Base-by-base conservation (phyloP, 2,113 vertebrate species). In the Capreolus pygargus region DNA sequence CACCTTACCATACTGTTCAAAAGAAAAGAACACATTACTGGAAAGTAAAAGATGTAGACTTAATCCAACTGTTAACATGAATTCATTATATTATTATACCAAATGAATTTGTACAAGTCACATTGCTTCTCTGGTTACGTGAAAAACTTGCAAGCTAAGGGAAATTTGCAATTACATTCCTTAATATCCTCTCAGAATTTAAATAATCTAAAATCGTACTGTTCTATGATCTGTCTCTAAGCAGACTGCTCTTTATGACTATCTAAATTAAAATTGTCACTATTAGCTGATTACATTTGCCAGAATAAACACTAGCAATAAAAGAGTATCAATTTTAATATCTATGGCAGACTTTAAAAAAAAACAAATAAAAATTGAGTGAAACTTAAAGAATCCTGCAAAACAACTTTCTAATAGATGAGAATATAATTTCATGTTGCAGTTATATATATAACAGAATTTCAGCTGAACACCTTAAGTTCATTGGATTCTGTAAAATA, bases 401-500 rank as follows among this genome's bases (percentile, higher is more conserved):
- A 96, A 55, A 94, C 0, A 95, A 54, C 27, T 6, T 94, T 70
- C 89, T 67, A 78, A 47, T 50, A 23, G 60, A 92, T 19, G 33
- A 54, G 21, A 93, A 50, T 81, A 16, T 67, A 91, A 47, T 30
- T 4, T 1, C 27, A 14, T 86, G 15, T 83, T 91, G 17, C 50
- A 74, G 15, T 95, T 86, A 45, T 55, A 50, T 61, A 54, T 33
- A 21, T 2, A 94, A 96, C 14, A 91, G 92, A 67, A n/a, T 95
- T 97, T 91, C 47, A 94, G 1, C 60, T 93, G 30, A 95, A 96
- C 39, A 67, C 79, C 4, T 14, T 82, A 93, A 95, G 96, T 89
- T n/a, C n/a, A 87, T 21, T 94, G 84, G 33, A 82, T 94, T 97
- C 47, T 81, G 21, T 86, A 86, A 97, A 97, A 79, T 14, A 97